A percentile compares a stretch with the other conserved stretches of the same genome.
Conservation (phyloP, 2,797 vertebrate species). For the Euphonia xanthogaster region DNA sequence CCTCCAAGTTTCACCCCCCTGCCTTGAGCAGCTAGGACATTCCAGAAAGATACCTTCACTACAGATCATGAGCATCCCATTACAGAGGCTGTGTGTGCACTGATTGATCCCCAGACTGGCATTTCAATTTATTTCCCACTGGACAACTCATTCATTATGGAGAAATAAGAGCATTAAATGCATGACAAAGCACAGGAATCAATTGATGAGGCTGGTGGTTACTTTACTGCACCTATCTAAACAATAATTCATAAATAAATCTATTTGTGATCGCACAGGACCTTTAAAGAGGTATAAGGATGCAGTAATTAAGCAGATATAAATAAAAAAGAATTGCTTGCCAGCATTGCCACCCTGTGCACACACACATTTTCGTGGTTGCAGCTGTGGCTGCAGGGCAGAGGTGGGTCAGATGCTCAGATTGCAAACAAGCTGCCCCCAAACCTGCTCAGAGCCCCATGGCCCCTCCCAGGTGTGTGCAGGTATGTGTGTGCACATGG, state of each 20-base stretch:
- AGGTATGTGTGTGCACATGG: neutral
- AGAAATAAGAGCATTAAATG: slow-evolving; percentile 46
- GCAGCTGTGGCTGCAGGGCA: neutral
- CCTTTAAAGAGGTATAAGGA: slow-evolving; percentile 1
- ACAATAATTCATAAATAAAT: slow-evolving; percentile 32
- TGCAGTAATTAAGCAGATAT: neutral
- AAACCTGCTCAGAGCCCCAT: neutral
- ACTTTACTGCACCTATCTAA: slow-evolving; percentile 33
- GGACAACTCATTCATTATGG: slow-evolving; percentile 22
- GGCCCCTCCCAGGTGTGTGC: neutral
- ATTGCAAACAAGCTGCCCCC: neutral
- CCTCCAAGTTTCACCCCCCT: neutral
- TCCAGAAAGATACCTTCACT: neutral
- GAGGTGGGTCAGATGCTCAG: neutral
- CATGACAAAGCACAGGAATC: slow-evolving; percentile 25
- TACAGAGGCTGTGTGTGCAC: neutral
- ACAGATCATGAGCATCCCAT: neutral
- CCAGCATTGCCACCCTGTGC: neutral
- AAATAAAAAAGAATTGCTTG: neutral
- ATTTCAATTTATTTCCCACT: slow-evolving; percentile 44
- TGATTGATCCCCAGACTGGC: slow-evolving; percentile 41
- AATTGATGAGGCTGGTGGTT: neutral
- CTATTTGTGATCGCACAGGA: neutral
- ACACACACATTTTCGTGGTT: neutral
- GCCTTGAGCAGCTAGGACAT: neutral